Conservation (phyloP, 2,888 invertebrate species). For the Tubiluchus corallicola region DNA sequence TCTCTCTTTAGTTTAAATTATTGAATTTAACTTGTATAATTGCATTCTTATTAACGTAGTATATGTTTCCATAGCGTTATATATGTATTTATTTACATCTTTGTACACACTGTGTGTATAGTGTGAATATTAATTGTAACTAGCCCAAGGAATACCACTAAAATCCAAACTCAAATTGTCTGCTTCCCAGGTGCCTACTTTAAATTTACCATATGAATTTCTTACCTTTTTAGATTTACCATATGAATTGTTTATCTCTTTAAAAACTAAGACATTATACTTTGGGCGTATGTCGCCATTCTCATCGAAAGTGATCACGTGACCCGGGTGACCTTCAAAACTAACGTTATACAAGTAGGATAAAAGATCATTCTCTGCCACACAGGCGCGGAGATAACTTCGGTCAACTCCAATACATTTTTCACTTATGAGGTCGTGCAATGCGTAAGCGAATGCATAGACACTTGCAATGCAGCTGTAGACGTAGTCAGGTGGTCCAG, state of each 20-base stretch:
- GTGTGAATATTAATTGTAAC: no score
- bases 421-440: conserved; percentile 19
- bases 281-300: not conserved
- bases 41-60: no score
- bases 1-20: no score
- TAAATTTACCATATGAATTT: not conserved
- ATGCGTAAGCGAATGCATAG: conserved; percentile 26
- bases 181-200: not conserved
- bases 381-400: not conserved
- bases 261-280: not conserved
- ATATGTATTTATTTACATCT: no score
- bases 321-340: not conserved
- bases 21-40: no score
- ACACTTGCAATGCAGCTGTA: conserved; percentile 19
- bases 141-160: no score
- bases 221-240: no score
- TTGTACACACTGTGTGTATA: no score
- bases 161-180: no score
- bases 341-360: not conserved
- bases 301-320: not conserved
- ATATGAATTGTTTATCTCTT: not conserved
- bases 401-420: conserved; percentile 13
- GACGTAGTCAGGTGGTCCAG: conserved; percentile 8
- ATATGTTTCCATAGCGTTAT: no score
- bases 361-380: not conserved